Conservation (phyloP, 2,888 invertebrate genomes). For the Gasteruption jaculator region DNA sequence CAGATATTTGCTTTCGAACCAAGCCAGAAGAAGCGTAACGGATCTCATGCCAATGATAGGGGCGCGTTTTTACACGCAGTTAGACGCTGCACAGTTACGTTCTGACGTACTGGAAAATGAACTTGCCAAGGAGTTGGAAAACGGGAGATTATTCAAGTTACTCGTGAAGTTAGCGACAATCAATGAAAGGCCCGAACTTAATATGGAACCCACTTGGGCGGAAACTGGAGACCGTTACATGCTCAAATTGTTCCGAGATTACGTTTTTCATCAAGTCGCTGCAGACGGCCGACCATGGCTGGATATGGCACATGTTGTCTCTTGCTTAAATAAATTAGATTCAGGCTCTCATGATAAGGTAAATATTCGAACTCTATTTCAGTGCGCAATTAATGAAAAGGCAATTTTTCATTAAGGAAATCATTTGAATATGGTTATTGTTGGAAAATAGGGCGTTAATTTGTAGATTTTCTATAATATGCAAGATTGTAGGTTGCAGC, state of each 20-base stretch:
- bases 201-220: slow-evolving; percentile 91
- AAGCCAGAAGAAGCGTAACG: slow-evolving; percentile 73
- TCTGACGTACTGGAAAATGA: slow-evolving; percentile 89
- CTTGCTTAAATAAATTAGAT: slow-evolving; percentile 90
- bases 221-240: slow-evolving; percentile 98
- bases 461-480: too few species aligned
- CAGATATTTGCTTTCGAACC: slow-evolving; percentile 72
- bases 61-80: slow-evolving; percentile 92
- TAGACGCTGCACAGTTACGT: slow-evolving; percentile 84
- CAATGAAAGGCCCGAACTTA: slow-evolving; percentile 93
- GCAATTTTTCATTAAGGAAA: too few species aligned
- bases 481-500: too few species aligned
- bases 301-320: slow-evolving; percentile 92
- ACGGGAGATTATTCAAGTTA: slow-evolving; percentile 86
- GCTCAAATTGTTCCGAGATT: slow-evolving; percentile 96
- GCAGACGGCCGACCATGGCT: slow-evolving; percentile 93
- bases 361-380: too few species aligned
- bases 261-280: slow-evolving; percentile 92
- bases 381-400: too few species aligned
- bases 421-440: too few species aligned
- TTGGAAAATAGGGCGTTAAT: too few species aligned
- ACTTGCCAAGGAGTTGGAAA: slow-evolving; percentile 89
- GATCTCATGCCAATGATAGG: slow-evolving; percentile 99
- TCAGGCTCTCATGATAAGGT: slow-evolving; percentile 78
- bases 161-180: slow-evolving; percentile 90